These are phyloP conservation scores for Heliocidaris tuberculata DNA, from an alignment of 35 echinoderm and acorn worm species.

Conservation along the genomic window DNA sequence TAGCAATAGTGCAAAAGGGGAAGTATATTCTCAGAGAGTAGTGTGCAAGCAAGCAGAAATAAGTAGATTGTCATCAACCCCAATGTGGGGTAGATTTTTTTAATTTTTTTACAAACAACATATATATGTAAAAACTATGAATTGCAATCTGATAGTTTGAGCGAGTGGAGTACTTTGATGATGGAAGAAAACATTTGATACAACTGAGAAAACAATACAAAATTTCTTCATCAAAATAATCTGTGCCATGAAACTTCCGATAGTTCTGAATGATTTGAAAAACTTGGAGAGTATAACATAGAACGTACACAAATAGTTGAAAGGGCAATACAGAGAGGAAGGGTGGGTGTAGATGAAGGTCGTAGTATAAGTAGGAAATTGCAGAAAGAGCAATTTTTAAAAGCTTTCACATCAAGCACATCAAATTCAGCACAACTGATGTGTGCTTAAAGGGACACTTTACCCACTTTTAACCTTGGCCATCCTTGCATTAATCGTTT, in stretches of 20 bases:
- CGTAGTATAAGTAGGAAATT: too few species aligned
- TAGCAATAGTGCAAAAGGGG: not conserved
- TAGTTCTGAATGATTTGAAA: not conserved
- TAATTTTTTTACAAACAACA: not conserved
- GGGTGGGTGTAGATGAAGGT: too few species aligned
- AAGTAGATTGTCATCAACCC: not conserved
- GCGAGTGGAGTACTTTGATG: not conserved
- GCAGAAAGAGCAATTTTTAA: too few species aligned
- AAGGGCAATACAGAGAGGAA: not conserved
- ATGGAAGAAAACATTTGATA: not conserved
- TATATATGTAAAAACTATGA: not conserved
- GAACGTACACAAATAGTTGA: not conserved
- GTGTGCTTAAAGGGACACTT: not conserved
- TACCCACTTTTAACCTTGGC: not conserved
- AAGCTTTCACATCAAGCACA: not conserved
- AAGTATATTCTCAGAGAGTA: not conserved
- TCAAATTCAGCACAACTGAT: not conserved
- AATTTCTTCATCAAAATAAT: not conserved
- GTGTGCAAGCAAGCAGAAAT: not conserved
- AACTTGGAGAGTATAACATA: not conserved
- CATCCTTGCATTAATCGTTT: not conserved
- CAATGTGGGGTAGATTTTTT: not conserved
- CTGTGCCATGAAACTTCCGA: not conserved
- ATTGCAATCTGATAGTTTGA: not conserved
- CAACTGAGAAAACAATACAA: not conserved